Evolutionary conservation across 2,888 invertebrate species (phyloP).

Genomic region (Microctonus hyperodae): DNA sequence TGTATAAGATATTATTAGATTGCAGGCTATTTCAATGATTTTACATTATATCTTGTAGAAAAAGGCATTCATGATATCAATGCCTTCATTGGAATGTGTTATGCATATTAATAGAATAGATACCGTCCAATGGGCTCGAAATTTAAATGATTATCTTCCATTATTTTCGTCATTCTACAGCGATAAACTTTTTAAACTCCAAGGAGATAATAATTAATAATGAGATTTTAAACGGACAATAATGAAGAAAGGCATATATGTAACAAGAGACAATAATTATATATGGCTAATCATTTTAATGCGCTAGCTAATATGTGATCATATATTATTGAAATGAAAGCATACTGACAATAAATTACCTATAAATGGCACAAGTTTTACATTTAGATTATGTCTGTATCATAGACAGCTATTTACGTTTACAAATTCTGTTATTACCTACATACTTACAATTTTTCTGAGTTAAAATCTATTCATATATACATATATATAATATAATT

Average conservation of each 20-base stretch:
- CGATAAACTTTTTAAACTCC: background rate
- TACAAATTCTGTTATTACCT: background rate
- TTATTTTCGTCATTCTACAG: background rate
- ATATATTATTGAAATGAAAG: background rate
- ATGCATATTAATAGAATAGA: conserved; percentile 42
- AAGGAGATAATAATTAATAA: background rate
- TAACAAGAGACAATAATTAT: background rate
- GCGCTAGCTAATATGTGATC: background rate
- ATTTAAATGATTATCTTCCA: conserved; percentile 7
- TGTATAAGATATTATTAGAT: background rate
- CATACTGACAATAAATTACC: background rate
- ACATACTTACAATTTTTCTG: background rate
- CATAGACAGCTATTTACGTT: background rate
- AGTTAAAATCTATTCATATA: no score
- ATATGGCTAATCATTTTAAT: background rate
- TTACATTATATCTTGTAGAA: background rate
- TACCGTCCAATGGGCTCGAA: conserved; percentile 53
- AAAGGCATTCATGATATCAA: background rate
- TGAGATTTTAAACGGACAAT: background rate
- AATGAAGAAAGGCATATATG: background rate
- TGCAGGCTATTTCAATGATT: background rate
- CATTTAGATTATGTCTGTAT: background rate
- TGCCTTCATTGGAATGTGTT: background rate
- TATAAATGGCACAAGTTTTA: background rate
- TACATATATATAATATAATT: no score